Percentiles rank a stretch among this genome's conserved stretches.
Conservation (phyloP, 2,888 invertebrate genomes). For the Agrochola circellaris region DNA sequence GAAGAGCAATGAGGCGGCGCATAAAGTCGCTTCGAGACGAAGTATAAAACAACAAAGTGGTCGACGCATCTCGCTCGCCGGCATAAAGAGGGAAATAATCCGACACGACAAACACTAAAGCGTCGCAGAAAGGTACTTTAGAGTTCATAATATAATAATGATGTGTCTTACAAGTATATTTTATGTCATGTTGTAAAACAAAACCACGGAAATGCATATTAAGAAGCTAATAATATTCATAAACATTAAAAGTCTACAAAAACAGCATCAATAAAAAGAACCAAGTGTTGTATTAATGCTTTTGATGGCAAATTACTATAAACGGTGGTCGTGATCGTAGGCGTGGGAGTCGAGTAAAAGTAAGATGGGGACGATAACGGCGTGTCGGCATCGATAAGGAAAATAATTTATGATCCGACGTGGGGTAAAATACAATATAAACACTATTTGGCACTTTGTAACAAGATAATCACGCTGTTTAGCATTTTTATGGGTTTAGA, state of each 20-base stretch:
- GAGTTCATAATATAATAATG: conserved; percentile 82
- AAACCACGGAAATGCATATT: conserved; percentile 49
- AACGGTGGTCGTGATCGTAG: conserved; percentile 77
- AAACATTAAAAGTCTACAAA: conserved; percentile 59
- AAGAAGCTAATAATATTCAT: conserved; percentile 37
- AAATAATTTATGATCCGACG: conserved; percentile 77
- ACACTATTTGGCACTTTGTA: conserved; percentile 64
- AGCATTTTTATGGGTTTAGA: conserved; percentile 64
- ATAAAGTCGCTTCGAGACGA: conserved; percentile 87
- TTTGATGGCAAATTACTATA: conserved; percentile 81
- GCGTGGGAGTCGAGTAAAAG: conserved; percentile 81
- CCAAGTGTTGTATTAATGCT: conserved; percentile 74
- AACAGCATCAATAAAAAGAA: conserved; percentile 72
- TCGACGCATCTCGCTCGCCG: conserved; percentile 85
- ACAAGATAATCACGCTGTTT: conserved; percentile 64
- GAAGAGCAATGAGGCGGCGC: conserved; percentile 89
- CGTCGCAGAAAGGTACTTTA: conserved; percentile 78
- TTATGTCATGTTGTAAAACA: conserved; percentile 69
- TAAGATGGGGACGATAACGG: conserved; percentile 80
- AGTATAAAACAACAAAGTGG: conserved; percentile 91
- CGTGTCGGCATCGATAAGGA: conserved; percentile 79
- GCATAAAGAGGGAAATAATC: conserved; percentile 87
- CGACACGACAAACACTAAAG: conserved; percentile 83
- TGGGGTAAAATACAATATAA: conserved; percentile 70
- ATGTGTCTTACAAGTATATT: conserved; percentile 79